Percentiles rank a stretch among this genome's conserved stretches.
These are phyloP conservation scores for Chiroxiphia lanceolata DNA, from an alignment of 2,797 vertebrate genomes.

Conservation along the genomic window DNA sequence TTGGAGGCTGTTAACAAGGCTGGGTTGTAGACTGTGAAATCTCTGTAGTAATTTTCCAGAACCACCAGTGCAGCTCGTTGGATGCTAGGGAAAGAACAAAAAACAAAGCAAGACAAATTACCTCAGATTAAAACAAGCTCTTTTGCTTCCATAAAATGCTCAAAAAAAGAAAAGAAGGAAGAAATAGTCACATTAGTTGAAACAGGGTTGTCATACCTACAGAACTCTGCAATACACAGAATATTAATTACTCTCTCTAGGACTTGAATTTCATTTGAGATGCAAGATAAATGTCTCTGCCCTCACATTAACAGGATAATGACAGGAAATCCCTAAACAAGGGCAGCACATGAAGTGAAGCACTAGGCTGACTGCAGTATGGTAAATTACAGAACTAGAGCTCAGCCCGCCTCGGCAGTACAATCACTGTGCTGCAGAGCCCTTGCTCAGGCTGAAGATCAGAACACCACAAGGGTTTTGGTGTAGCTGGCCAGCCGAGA, in stretches of 20 bases:
- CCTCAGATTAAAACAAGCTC: background rate
- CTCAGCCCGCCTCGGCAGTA: background rate
- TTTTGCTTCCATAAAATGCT: background rate
- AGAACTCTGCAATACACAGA: background rate
- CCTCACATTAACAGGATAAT: background rate
- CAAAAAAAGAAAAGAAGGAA: background rate
- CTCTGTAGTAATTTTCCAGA: constrained; percentile 95
- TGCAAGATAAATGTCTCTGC: background rate
- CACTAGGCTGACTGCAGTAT: background rate
- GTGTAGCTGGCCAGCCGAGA: background rate
- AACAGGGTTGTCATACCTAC: background rate
- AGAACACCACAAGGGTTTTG: background rate
- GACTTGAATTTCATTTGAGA: background rate
- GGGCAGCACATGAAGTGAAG: background rate
- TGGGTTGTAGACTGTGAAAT: constrained; percentile 93
- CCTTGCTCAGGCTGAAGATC: background rate
- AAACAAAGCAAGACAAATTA: background rate
- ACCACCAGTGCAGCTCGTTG: constrained; percentile 91
- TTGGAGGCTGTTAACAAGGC: constrained; percentile 89
- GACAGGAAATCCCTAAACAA: background rate
- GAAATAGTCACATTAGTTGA: background rate
- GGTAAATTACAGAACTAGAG: background rate
- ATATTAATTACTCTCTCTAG: background rate
- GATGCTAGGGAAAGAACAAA: background rate
- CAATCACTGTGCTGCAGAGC: background rate